phyloP scores from a whole-genome alignment of 2,888 invertebrate species.

The Drosophila testacea region DNA sequence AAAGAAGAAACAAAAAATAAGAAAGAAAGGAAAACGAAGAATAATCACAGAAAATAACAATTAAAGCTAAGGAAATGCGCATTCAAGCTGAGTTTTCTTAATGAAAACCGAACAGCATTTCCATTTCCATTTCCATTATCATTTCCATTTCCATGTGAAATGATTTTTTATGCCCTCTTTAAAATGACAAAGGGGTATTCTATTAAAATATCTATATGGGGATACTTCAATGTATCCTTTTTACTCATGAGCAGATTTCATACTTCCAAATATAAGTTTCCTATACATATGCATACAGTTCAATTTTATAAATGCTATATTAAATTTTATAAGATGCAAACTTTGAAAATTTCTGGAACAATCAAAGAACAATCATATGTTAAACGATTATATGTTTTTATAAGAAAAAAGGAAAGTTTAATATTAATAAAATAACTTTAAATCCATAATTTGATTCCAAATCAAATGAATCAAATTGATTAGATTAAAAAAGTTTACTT shows the following conservation, averaged over 20 bases:
- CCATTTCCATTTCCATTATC: neutral
- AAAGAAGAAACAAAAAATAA: neutral
- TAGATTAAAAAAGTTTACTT: too few species aligned
- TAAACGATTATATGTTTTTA: too few species aligned
- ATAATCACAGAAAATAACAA: slow-evolving; percentile 15
- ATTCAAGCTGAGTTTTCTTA: neutral
- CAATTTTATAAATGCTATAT: too few species aligned
- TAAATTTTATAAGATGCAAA: too few species aligned
- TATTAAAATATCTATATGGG: neutral
- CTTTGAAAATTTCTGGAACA: neutral
- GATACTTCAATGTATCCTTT: neutral
- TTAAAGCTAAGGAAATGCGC: slow-evolving; percentile 12
- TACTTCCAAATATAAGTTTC: too few species aligned
- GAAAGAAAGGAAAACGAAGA: neutral
- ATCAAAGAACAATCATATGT: too few species aligned
- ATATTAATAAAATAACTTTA: too few species aligned
- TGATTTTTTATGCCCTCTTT: neutral
- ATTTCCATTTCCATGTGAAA: neutral
- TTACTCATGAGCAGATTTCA: too few species aligned
- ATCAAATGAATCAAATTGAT: too few species aligned
- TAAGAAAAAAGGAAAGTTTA: too few species aligned
- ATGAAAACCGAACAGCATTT: slow-evolving; percentile 3
- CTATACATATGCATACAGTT: too few species aligned
- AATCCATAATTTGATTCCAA: too few species aligned
- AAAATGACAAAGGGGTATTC: neutral